Evolutionary conservation across 2,888 invertebrate species (phyloP).

Genomic region (Megalurothrips usitatus): DNA sequence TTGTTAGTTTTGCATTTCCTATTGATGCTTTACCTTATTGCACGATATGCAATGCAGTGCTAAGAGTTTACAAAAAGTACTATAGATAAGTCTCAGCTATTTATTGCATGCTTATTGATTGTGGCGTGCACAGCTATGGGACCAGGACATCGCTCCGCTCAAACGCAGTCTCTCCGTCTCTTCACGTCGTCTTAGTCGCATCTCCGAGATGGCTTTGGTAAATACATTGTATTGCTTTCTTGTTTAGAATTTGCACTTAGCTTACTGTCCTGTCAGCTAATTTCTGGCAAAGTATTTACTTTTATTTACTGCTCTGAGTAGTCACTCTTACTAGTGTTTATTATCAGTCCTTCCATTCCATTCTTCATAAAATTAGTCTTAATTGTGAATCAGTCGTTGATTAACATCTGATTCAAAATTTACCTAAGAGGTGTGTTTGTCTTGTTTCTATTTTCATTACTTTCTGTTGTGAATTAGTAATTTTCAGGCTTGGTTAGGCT

Average conservation of each 20-base stretch:
- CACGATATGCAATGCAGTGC: not conserved
- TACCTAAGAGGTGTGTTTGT: not conserved
- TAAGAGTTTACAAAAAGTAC: not conserved
- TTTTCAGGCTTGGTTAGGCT: not conserved
- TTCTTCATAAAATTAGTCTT: constrained; percentile 11
- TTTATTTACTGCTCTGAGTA: no score
- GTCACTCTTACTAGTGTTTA: constrained; percentile 27
- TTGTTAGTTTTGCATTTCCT: not conserved
- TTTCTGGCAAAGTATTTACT: no score
- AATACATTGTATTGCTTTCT: constrained; percentile 42
- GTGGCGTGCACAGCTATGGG: constrained; percentile 64
- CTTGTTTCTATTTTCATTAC: not conserved
- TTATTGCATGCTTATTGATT: constrained; percentile 30
- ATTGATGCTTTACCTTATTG: not conserved
- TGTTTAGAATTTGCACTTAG: not conserved
- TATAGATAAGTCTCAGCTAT: not conserved
- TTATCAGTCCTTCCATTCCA: constrained; percentile 8
- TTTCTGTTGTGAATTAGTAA: not conserved
- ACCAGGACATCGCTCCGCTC: constrained; percentile 81
- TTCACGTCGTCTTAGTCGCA: constrained; percentile 76
- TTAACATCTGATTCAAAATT: not conserved
- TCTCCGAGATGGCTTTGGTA: constrained; percentile 79
- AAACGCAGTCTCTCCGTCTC: constrained; percentile 73
- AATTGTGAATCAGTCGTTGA: not conserved
- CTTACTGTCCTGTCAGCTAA: no score